phyloP scores from a whole-genome alignment of 2,113 vertebrate genomes.

The Lathamus discolor region DNA sequence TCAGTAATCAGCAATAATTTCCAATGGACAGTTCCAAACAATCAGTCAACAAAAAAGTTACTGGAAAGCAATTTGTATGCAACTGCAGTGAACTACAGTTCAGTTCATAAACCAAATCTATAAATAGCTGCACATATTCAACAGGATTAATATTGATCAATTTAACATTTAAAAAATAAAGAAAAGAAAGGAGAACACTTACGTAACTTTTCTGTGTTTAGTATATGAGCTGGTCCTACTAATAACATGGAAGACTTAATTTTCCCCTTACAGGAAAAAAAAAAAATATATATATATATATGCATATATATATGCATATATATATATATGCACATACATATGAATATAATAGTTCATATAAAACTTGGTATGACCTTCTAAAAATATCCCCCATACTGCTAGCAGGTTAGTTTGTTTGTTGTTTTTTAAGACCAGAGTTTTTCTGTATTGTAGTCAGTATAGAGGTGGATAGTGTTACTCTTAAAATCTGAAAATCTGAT shows the following conservation, averaged over 20 bases:
- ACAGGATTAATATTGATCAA: neutral
- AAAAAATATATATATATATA: too few species aligned
- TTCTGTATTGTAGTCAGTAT: neutral
- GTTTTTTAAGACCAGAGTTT: neutral
- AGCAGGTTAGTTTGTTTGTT: neutral
- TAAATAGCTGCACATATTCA: neutral
- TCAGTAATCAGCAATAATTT: neutral
- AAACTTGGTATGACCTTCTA: neutral
- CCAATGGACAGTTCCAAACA: neutral
- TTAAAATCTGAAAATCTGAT: neutral
- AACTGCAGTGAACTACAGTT: neutral
- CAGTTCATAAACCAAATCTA: neutral
- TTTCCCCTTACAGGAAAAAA: neutral
- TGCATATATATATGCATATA: too few species aligned
- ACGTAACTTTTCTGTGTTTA: neutral
- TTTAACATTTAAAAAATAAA: neutral
- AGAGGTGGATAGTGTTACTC: neutral
- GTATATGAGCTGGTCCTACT: neutral
- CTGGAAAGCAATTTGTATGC: neutral
- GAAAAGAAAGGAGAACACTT: rapidly evolving
- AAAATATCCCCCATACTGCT: rapidly evolving
- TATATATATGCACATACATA: rapidly evolving
- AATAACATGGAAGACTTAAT: neutral
- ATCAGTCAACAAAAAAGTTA: neutral
- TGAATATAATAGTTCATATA: neutral